phyloP scores from a whole-genome alignment of 1,140 invertebrate genomes.

The Proctacanthus coquilletti region DNA sequence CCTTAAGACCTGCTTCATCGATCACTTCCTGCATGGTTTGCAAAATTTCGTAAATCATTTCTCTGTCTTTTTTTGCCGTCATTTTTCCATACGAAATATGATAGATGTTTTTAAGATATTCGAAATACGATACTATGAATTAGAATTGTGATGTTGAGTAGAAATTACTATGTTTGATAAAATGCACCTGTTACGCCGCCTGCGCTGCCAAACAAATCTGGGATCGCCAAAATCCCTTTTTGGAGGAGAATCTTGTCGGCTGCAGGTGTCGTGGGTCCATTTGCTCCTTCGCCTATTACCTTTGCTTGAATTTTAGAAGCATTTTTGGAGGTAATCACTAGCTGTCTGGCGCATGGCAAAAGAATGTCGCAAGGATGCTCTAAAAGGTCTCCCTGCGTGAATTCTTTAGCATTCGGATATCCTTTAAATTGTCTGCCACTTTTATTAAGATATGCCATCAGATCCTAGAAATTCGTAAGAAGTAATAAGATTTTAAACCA shows the following conservation, averaged over 20 bases:
- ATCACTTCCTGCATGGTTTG: not conserved
- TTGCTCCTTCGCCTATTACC: slow-evolving; percentile 61
- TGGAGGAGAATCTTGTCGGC: slow-evolving; percentile 60
- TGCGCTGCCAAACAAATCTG: slow-evolving; percentile 71
- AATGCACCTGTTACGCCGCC: slow-evolving; percentile 55
- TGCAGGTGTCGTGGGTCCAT: slow-evolving; percentile 73
- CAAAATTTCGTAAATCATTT: slow-evolving; percentile 13
- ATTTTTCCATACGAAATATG: slow-evolving; percentile 78
- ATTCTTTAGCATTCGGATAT: slow-evolving; percentile 51
- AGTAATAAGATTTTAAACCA: not conserved
- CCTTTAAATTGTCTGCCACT: slow-evolving; percentile 63
- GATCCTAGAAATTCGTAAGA: slow-evolving; percentile 29
- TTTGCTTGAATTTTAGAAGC: slow-evolving; percentile 65
- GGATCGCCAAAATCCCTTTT: slow-evolving; percentile 63
- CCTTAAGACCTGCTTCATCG: slow-evolving; percentile 36
- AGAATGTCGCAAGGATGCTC: slow-evolving; percentile 74
- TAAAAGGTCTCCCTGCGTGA: slow-evolving; percentile 43
- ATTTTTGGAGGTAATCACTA: slow-evolving; percentile 59
- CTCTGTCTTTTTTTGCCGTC: slow-evolving; percentile 38
- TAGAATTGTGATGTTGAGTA: not conserved
- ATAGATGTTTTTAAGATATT: slow-evolving; percentile 84
- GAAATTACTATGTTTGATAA: slow-evolving; percentile 1
- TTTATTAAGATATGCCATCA: slow-evolving; percentile 39
- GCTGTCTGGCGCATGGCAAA: slow-evolving; percentile 71
- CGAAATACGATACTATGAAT: slow-evolving; percentile 66